Evolutionary conservation across 2,797 vertebrate genomes (phyloP).

Genomic region (Crenuchus spilurus): DNA sequence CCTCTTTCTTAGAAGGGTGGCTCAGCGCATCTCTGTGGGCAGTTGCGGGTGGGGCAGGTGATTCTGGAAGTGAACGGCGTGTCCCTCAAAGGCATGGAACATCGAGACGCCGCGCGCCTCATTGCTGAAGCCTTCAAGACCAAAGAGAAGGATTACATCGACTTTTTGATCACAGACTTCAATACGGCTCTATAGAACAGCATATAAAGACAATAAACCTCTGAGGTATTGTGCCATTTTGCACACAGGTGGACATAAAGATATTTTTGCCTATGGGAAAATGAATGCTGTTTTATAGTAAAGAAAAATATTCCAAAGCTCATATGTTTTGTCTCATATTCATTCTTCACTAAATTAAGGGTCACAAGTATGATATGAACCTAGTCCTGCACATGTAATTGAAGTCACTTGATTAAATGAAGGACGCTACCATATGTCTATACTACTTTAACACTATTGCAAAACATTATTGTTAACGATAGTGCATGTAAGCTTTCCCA

Average conservation of each 20-base stretch:
- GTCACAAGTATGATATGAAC: too few species aligned
- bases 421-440: too few species aligned
- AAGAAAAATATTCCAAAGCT: too few species aligned
- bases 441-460: too few species aligned
- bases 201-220: not conserved
- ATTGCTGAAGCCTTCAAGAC: slow-evolving; percentile 95
- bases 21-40: slow-evolving; percentile 87
- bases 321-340: too few species aligned
- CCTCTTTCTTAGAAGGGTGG: slow-evolving; percentile 80
- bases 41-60: slow-evolving; percentile 92
- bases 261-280: not conserved
- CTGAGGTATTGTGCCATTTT: not conserved
- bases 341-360: too few species aligned
- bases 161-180: slow-evolving; percentile 89
- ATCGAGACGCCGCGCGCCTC: slow-evolving; percentile 86
- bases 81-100: slow-evolving; percentile 86
- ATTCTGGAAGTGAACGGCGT: slow-evolving; percentile 91
- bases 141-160: slow-evolving; percentile 89
- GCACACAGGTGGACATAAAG: too few species aligned
- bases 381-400: too few species aligned
- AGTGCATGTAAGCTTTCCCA: too few species aligned
- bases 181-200: slow-evolving; percentile 78
- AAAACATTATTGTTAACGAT: too few species aligned
- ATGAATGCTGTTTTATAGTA: not conserved
- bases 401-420: too few species aligned